Percentiles rank a stretch among this genome's conserved stretches.
phyloP scores from a whole-genome alignment of 1,140 invertebrate genomes.

The Wasmannia auropunctata region DNA sequence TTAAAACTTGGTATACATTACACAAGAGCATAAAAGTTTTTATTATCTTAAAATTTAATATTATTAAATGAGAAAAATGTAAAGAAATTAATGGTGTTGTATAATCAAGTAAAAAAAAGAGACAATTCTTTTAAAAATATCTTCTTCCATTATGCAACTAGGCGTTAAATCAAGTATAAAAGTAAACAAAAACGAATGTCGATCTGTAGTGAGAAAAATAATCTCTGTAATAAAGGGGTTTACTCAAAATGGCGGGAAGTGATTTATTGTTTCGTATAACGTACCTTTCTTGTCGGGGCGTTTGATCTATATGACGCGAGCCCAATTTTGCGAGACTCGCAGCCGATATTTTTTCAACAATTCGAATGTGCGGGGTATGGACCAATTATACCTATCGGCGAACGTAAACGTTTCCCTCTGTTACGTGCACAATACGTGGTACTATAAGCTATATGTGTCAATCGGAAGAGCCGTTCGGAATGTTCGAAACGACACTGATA shows the following conservation, averaged over 20 bases:
- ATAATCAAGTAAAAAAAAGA: not conserved
- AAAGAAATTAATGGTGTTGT: not conserved
- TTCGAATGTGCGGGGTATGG: not conserved
- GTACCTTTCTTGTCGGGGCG: not conserved
- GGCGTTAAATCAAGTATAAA: not conserved
- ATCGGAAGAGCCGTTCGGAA: slow-evolving; percentile 6
- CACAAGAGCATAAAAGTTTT: not conserved
- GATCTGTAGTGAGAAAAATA: not conserved
- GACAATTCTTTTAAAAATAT: not conserved
- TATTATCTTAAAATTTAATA: not conserved
- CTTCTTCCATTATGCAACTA: not conserved
- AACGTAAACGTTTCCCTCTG: slow-evolving; percentile 3
- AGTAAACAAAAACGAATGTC: not conserved
- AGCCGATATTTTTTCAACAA: slow-evolving; percentile 13
- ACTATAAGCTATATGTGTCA: not conserved
- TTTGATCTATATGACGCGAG: slow-evolving; percentile 26
- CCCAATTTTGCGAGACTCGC: not conserved
- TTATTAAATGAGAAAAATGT: not conserved
- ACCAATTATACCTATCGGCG: slow-evolving; percentile 24
- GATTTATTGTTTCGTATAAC: slow-evolving; percentile 9
- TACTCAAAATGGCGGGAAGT: not conserved
- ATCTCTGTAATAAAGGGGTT: not conserved
- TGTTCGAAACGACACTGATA: not conserved
- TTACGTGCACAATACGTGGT: not conserved
- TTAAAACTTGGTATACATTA: not conserved